A percentile compares a stretch with the other conserved stretches of the same genome.
phyloP scores from a whole-genome alignment of 2,797 vertebrate genomes.

The Lycodopsis pacificus region DNA sequence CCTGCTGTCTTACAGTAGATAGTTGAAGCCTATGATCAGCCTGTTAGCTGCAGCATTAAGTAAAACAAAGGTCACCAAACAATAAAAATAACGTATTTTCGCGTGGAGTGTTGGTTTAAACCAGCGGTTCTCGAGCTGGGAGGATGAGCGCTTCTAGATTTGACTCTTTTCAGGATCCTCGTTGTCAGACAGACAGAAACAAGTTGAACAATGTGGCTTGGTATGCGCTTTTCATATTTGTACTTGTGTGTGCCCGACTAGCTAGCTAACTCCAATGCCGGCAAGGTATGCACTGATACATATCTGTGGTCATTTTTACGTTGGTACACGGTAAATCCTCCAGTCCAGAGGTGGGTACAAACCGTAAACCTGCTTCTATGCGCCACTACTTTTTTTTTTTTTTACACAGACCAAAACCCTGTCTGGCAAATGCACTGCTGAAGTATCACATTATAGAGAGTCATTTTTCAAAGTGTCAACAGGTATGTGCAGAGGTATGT shows the following conservation, averaged over 20 bases:
- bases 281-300: slow-evolving; percentile 23
- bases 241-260: neutral
- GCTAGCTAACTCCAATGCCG: neutral
- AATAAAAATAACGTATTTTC: neutral
- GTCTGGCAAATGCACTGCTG: neutral
- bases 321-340: neutral
- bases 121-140: no score
- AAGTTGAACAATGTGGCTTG: neutral
- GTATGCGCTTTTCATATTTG: neutral
- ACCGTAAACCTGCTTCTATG: neutral
- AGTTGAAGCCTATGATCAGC: neutral
- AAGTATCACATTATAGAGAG: neutral
- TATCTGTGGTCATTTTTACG: slow-evolving; percentile 24
- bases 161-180: neutral
- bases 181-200: neutral
- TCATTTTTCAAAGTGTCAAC: neutral
- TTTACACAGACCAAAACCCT: no score
- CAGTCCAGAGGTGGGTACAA: neutral
- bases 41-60: neutral
- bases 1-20: neutral
- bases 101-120: neutral
- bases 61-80: neutral
- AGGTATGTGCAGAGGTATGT: slow-evolving; percentile 22
- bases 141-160: neutral
- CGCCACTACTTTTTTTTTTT: no score